Evolutionary conservation across 1,140 invertebrate genomes (phyloP).

Genomic region (Saccostrea cuccullata): DNA sequence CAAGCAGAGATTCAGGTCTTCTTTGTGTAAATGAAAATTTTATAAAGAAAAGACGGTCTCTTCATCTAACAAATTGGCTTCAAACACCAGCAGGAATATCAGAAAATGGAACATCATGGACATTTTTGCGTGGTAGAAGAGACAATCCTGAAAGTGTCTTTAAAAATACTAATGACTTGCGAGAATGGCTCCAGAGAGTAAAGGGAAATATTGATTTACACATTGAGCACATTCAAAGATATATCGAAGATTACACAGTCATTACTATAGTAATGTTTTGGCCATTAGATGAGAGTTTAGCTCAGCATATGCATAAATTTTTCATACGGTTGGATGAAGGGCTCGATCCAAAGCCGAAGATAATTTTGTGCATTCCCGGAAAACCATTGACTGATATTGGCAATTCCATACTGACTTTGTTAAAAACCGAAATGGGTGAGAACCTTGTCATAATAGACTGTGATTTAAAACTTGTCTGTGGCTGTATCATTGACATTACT

Average conservation of each 20-base stretch:
- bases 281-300: conserved; percentile 47
- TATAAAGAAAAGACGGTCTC: conserved; percentile 50
- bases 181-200: conserved; percentile 57
- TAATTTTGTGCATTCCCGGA: conserved; percentile 49
- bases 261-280: conserved; percentile 59
- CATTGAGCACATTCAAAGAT: conserved; percentile 54
- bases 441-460: conserved; percentile 46
- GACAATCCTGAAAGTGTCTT: conserved; percentile 58
- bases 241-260: conserved; percentile 60
- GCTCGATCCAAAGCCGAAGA: conserved; percentile 46
- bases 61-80: conserved; percentile 60
- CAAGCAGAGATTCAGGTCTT: conserved; percentile 57
- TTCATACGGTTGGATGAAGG: conserved; percentile 47
- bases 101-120: conserved; percentile 64
- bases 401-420: background rate
- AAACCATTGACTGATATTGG: conserved; percentile 24
- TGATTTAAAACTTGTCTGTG: conserved; percentile 11
- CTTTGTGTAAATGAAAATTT: conserved; percentile 54
- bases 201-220: conserved; percentile 51
- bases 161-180: background rate
- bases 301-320: conserved; percentile 53
- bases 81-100: conserved; percentile 49
- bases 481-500: background rate
- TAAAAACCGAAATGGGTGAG: conserved; percentile 30
- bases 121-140: conserved; percentile 59